Evolutionary conservation across 2,113 vertebrate genomes (phyloP).

Genomic region (Mystacornis crossleyi): DNA sequence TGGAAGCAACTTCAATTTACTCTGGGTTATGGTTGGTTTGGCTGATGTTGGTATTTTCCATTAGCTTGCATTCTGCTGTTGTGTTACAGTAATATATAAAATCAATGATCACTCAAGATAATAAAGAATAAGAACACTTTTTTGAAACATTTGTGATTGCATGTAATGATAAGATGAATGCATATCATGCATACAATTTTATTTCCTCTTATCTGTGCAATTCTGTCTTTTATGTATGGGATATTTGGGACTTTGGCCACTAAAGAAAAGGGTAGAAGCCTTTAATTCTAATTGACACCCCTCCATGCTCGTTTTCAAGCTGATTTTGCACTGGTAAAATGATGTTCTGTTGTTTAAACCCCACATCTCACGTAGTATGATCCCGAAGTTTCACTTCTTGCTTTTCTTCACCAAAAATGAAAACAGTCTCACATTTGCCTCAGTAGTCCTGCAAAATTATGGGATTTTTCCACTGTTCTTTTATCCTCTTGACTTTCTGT

Average conservation of each 20-base stretch:
- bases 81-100: neutral
- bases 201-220: neutral
- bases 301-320: neutral
- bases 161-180: neutral
- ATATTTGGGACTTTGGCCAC: neutral
- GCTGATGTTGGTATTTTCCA: neutral
- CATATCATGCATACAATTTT: neutral
- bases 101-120: neutral
- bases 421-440: neutral
- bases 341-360: neutral
- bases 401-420: neutral
- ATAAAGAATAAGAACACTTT: neutral
- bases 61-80: neutral
- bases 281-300: neutral
- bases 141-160: neutral
- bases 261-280: neutral
- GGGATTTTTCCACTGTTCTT: neutral
- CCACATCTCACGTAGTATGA: neutral
- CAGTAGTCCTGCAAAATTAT: neutral
- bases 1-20: slow-evolving; percentile 18
- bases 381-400: neutral
- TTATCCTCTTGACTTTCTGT: neutral
- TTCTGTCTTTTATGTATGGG: neutral
- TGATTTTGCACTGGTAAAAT: neutral
- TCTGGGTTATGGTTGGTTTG: slow-evolving; percentile 14